Conservation (phyloP, 2,113 vertebrate species). For the Dromiciops gliroides region DNA sequence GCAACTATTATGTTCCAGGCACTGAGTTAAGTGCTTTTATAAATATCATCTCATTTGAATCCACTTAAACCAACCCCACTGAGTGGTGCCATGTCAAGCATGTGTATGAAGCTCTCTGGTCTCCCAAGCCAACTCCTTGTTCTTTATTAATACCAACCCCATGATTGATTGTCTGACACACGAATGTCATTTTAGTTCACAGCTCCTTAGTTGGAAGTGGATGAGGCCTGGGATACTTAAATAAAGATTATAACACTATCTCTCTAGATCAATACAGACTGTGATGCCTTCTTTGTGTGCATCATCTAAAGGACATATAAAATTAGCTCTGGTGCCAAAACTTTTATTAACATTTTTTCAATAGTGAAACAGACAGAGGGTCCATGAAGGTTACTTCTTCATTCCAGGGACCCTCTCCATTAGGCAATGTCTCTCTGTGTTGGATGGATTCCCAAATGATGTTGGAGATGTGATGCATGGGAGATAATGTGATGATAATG, state of each 20-base stretch:
- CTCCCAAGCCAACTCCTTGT: neutral
- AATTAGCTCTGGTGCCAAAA: neutral
- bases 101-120: neutral
- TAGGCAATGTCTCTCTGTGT: neutral
- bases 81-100: neutral
- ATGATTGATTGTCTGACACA: neutral
- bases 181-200: neutral
- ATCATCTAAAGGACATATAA: neutral
- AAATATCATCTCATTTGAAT: neutral
- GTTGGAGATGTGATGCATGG: neutral
- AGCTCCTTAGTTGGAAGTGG: neutral
- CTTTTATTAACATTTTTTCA: neutral
- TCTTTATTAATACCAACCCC: neutral
- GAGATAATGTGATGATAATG: neutral
- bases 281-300: neutral
- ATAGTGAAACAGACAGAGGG: neutral
- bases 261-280: neutral
- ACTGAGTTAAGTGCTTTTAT: neutral
- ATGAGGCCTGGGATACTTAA: neutral
- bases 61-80: neutral
- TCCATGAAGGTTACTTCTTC: neutral
- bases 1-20: neutral
- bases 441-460: neutral
- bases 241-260: neutral
- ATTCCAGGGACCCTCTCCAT: slow-evolving; percentile 11